Evolutionary conservation across 2,888 invertebrate species (phyloP).

Genomic region (Tetragonisca angustula): DNA sequence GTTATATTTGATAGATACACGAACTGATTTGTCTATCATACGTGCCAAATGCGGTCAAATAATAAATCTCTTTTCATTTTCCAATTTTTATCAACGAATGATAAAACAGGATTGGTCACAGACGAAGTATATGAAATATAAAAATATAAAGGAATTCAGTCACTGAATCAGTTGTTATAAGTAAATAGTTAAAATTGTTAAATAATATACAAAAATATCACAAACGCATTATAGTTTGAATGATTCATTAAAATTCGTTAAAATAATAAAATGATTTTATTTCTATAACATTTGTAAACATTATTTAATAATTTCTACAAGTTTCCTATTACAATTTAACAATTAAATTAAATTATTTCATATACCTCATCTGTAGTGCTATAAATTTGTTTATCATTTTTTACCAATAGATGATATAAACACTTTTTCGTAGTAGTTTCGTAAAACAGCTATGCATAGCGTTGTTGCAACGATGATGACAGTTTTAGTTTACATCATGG

Average conservation of each 20-base stretch:
- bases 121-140: too few species aligned
- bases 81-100: constrained; percentile 21
- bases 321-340: too few species aligned
- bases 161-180: too few species aligned
- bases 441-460: constrained; percentile 1
- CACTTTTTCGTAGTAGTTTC: constrained; percentile 7
- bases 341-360: too few species aligned
- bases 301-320: too few species aligned
- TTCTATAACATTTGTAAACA: too few species aligned
- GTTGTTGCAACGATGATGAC: constrained; percentile 27
- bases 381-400: constrained; percentile 1
- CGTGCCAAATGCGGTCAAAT: neutral
- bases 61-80: constrained; percentile 2
- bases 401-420: constrained; percentile 24
- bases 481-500: constrained; percentile 70
- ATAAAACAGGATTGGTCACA: neutral
- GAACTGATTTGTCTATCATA: neutral
- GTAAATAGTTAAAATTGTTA: too few species aligned
- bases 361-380: neutral
- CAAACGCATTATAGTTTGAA: too few species aligned
- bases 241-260: too few species aligned
- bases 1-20: neutral
- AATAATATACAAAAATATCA: too few species aligned
- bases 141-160: too few species aligned
- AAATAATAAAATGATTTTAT: too few species aligned